phyloP scores from a whole-genome alignment of 2,888 invertebrate genomes.

The Drosophila mimica region DNA sequence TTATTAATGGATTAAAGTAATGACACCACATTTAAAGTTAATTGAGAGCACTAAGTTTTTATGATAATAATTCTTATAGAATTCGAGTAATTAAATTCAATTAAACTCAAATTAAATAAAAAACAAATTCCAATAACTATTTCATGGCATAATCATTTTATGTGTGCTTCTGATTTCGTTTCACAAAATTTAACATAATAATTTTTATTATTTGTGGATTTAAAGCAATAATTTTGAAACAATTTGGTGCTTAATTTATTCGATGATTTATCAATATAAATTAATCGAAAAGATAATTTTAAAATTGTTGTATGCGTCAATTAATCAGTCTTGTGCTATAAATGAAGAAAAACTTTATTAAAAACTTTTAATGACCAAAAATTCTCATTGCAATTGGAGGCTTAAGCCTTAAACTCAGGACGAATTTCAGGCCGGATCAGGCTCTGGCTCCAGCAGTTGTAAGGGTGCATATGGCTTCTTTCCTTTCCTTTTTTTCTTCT shows the following conservation, averaged over 20 bases:
- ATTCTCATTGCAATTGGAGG: conserved; percentile 29
- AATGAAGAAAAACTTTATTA: neutral
- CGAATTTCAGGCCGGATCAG: conserved; percentile 20
- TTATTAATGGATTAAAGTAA: neutral
- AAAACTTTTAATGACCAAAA: conserved; percentile 21
- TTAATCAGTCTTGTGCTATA: no score
- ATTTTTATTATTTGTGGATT: neutral
- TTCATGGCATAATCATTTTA: neutral
- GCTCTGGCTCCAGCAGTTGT: conserved; percentile 19
- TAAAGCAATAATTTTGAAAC: neutral
- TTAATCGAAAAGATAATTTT: neutral
- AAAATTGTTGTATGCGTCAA: no score
- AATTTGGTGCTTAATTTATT: neutral
- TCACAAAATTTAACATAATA: neutral
- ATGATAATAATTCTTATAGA: neutral
- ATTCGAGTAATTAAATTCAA: neutral
- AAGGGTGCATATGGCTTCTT: conserved; percentile 40
- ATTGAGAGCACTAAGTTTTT: neutral
- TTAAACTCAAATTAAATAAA: neutral
- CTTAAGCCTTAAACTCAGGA: conserved; percentile 30
- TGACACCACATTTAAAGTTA: neutral
- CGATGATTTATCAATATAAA: neutral
- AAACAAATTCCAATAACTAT: neutral
- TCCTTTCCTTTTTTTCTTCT: neutral
- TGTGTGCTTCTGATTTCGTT: neutral